Percentiles rank a stretch among this genome's conserved stretches.
Conservation (phyloP, 2,113 vertebrate species). For the Callospermophilus lateralis region DNA sequence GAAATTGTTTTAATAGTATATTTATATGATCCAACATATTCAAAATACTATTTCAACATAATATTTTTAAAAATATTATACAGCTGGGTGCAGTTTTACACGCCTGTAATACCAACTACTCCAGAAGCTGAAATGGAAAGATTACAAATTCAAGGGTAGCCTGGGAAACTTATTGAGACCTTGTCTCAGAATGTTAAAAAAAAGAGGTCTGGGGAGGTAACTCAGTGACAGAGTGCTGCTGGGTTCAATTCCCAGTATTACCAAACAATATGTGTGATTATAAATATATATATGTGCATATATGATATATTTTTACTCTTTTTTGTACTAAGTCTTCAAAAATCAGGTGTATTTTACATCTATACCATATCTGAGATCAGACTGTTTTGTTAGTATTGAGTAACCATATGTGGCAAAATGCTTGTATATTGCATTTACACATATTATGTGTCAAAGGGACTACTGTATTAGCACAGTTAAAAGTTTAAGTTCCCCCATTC, state of each 20-base stretch:
- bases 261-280: not conserved
- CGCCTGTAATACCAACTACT: not conserved
- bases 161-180: not conserved
- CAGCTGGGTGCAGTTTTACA: not conserved
- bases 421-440: not conserved
- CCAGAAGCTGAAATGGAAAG: not conserved
- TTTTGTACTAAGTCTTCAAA: conserved; percentile 48
- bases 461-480: not conserved
- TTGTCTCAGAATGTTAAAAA: not conserved
- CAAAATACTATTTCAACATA: conserved; percentile 4
- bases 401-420: not conserved
- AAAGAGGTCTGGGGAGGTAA: not conserved
- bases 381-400: not conserved
- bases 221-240: not conserved
- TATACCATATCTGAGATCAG: not conserved
- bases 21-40: not conserved
- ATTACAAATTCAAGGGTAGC: not conserved
- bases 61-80: conserved; percentile 11
- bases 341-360: not conserved
- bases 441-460: no score
- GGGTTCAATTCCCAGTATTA: not conserved
- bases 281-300: not conserved
- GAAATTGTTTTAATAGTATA: conserved; percentile 21
- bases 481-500: not conserved
- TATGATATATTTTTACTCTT: not conserved